Base-by-base conservation (phyloP, 2,797 vertebrate species). In the Cichlasoma orientale region DNA sequence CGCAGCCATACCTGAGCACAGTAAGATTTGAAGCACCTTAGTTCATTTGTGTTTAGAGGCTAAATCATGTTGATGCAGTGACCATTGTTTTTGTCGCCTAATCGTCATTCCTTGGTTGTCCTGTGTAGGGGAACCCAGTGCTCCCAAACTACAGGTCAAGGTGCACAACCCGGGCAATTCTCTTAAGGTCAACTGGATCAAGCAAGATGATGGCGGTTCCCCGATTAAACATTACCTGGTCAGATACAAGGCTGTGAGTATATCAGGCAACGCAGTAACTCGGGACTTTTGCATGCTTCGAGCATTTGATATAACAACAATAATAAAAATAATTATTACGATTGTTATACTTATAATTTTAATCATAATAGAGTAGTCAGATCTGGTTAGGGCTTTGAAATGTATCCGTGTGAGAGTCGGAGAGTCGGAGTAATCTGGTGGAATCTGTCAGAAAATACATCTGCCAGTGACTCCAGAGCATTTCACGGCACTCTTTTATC, bases 151-250 rank as follows among this genome's bases (percentile, higher is more conserved):
- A 52, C 95, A 97, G 87, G 95, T 92, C 56, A 96, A 96, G 89
- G 87, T 96, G 90, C 94, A 94, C 80, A 96, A 95, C 38, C 94
- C 82, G 9, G 97, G 97, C 19, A 99, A 99, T 84, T 94, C 93
- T 61, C 90, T 97, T 25, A 98, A 96, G 88, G 96, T 99, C 85
- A 97, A 95, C 72, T 96, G 94, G 95, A 97, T 98, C 95, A 98
- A 98, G 90, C 98, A 99, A 93, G 98, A 99, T 2, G 98, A 99
- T 1, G 98, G 98, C 0, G 98, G 98, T 41, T 99, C 97, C 27
- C 97, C 98, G 1, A 99, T 99, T 84, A 96, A 92, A 63, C 98
- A 99, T 80, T 99, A 98, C 93, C 96, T 99, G 93, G 92, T 99
- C 96, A 94, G 95, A 91, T 98, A 98, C 96, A 97, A 95, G 95